These are phyloP conservation scores for Clitarchus hookeri DNA, from an alignment of 2,888 invertebrate species.

Conservation along the genomic window DNA sequence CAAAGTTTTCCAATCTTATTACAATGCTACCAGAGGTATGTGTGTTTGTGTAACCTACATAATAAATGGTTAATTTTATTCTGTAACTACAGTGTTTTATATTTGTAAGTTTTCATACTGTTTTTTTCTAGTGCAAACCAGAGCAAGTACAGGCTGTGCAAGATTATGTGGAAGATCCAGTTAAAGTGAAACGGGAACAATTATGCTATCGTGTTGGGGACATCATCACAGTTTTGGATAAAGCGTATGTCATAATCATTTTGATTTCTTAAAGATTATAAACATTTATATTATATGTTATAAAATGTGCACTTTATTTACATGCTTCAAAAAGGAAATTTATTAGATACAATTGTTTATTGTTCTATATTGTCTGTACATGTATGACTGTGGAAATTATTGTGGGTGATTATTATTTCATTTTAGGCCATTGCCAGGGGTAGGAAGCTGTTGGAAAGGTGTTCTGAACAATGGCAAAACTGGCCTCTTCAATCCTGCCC, in stretches of 20 bases:
- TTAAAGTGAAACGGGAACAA: slow-evolving; percentile 64
- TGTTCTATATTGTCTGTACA: too few relatives aligned
- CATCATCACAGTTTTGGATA: slow-evolving; percentile 89
- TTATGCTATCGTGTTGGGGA: slow-evolving; percentile 86
- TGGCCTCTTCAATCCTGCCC: slow-evolving; percentile 89
- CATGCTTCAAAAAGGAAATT: background rate
- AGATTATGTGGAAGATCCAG: slow-evolving; percentile 59
- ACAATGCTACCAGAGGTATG: slow-evolving; percentile 72
- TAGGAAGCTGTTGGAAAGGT: slow-evolving; percentile 77
- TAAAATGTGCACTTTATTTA: too few relatives aligned
- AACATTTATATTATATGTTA: too few relatives aligned
- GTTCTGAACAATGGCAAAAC: slow-evolving; percentile 85
- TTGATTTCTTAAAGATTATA: too few relatives aligned
- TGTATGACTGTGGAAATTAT: background rate
- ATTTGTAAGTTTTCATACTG: slow-evolving; percentile 29
- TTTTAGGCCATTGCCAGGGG: slow-evolving; percentile 52
- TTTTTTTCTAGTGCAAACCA: slow-evolving; percentile 69
- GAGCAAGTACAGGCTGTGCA: slow-evolving; percentile 88
- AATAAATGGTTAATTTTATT: background rate
- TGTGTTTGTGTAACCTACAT: slow-evolving; percentile 21
- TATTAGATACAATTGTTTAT: too few relatives aligned
- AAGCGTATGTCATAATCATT: slow-evolving; percentile 59
- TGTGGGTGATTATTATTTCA: background rate
- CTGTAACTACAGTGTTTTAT: background rate
- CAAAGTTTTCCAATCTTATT: slow-evolving; percentile 86